Percentiles rank a stretch among this genome's conserved stretches.
Evolutionary conservation across 2,113 vertebrate genomes (phyloP).

Genomic region (Tenebrosternarchus preto): DNA sequence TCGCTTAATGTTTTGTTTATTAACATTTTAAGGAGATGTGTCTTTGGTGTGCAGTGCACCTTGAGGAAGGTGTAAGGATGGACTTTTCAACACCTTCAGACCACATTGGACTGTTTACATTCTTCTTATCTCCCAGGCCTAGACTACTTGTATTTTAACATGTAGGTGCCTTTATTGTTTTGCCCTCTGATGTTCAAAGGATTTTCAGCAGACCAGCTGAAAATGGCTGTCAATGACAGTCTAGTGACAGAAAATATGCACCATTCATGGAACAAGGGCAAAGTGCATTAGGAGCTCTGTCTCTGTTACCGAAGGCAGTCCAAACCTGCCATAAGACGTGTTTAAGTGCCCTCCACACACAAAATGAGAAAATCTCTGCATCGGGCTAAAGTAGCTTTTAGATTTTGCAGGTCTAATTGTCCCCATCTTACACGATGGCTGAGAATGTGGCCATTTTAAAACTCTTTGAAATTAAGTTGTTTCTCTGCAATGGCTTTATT

Average conservation of each 20-base stretch:
- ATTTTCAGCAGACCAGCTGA: constrained; percentile 61
- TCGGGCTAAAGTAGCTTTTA: constrained; percentile 8
- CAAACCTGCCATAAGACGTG: neutral
- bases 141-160: constrained; percentile 29
- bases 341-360: constrained; percentile 5
- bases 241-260: constrained; percentile 55
- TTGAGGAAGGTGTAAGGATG: constrained; percentile 43
- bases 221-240: constrained; percentile 59
- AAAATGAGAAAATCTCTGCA: neutral
- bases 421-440: neutral
- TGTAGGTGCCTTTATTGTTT: constrained; percentile 45
- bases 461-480: constrained; percentile 31
- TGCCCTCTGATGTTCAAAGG: constrained; percentile 58
- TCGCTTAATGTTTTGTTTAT: constrained; percentile 13
- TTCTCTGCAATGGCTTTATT: constrained; percentile 41
- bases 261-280: constrained; percentile 24
- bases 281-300: constrained; percentile 25
- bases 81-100: constrained; percentile 54
- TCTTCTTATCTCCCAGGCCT: constrained; percentile 40
- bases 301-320: constrained; percentile 26
- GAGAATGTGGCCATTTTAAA: constrained; percentile 2
- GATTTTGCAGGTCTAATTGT: neutral
- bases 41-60: constrained; percentile 32
- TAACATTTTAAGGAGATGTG: too few species aligned
- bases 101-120: constrained; percentile 57